phyloP scores from a whole-genome alignment of 1,140 invertebrate species.

The Tetranychus urticae region DNA sequence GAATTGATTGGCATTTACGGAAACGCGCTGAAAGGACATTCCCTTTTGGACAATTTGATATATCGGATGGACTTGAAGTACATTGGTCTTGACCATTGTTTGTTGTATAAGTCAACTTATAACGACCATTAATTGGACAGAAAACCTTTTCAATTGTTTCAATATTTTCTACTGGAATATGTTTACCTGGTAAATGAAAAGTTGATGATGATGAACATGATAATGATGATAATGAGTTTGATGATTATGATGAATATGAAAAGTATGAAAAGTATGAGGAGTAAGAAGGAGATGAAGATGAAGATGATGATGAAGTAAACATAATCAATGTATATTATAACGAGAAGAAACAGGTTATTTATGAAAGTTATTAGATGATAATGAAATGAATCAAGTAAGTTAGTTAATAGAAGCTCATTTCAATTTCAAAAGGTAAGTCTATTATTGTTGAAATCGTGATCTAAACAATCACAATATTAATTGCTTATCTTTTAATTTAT shows the following conservation, averaged over 20 bases:
- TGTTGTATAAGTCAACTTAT: slow-evolving; percentile 32
- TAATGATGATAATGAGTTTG: neutral
- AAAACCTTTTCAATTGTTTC: slow-evolving; percentile 27
- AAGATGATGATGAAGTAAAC: too few species aligned
- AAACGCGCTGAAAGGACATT: slow-evolving; percentile 32
- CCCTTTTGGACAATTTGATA: slow-evolving; percentile 37
- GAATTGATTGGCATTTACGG: slow-evolving; percentile 23
- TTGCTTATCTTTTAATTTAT: too few species aligned
- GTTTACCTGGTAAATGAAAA: slow-evolving; percentile 11
- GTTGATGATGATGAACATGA: neutral
- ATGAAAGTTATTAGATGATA: too few species aligned
- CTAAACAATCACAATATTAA: too few species aligned
- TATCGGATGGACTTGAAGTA: slow-evolving; percentile 29
- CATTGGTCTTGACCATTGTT: slow-evolving; percentile 27
- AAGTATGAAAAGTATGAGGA: neutral
- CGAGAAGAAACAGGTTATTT: too few species aligned
- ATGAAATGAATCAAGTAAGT: too few species aligned
- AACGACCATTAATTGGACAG: slow-evolving; percentile 38
- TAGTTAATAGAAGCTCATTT: too few species aligned
- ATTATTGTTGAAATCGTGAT: too few species aligned
- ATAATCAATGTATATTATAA: too few species aligned
- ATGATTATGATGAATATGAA: neutral
- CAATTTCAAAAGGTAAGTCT: too few species aligned
- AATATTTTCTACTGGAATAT: slow-evolving; percentile 10
- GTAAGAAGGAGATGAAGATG: too few species aligned